These are phyloP conservation scores for Monopis laevigella DNA, from an alignment of 2,888 invertebrate genomes.

Conservation along the genomic window DNA sequence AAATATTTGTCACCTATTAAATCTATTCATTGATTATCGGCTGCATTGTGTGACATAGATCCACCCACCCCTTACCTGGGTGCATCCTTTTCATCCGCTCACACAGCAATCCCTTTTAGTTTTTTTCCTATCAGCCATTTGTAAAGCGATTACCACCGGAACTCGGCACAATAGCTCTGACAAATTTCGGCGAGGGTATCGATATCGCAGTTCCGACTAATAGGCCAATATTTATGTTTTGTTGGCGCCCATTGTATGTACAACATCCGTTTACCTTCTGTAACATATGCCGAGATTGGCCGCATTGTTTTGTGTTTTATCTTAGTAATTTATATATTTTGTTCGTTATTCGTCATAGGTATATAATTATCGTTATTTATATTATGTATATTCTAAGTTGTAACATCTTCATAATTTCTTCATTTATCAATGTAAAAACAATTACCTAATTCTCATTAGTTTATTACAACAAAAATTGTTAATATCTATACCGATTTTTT, in stretches of 20 bases:
- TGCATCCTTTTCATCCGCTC: slow-evolving; percentile 41
- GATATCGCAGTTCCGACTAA: slow-evolving; percentile 59
- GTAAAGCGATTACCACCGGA: slow-evolving; percentile 56
- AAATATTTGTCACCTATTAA: slow-evolving; percentile 8
- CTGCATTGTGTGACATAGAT: slow-evolving; percentile 14
- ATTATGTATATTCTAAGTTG: too few relatives aligned
- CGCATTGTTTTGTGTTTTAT: too few relatives aligned
- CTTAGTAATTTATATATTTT: too few relatives aligned
- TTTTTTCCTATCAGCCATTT: slow-evolving; percentile 42
- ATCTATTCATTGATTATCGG: neutral
- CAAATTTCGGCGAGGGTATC: slow-evolving; percentile 50
- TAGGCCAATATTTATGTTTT: slow-evolving; percentile 55
- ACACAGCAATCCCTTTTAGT: slow-evolving; percentile 31
- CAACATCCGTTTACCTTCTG: slow-evolving; percentile 33
- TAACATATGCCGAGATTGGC: too few relatives aligned
- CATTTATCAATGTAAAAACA: too few relatives aligned
- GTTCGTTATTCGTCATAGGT: too few relatives aligned
- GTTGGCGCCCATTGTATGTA: slow-evolving; percentile 45
- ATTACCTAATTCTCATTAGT: too few relatives aligned
- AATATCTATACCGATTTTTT: too few relatives aligned
- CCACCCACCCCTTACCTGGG: slow-evolving; percentile 51
- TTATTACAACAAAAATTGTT: too few relatives aligned
- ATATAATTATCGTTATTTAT: too few relatives aligned
- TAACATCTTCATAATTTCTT: too few relatives aligned
- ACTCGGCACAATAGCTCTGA: slow-evolving; percentile 51